Percentiles rank a stretch among this genome's conserved stretches.
Conservation (phyloP, 1,140 invertebrate genomes). For the Lerema accius region DNA sequence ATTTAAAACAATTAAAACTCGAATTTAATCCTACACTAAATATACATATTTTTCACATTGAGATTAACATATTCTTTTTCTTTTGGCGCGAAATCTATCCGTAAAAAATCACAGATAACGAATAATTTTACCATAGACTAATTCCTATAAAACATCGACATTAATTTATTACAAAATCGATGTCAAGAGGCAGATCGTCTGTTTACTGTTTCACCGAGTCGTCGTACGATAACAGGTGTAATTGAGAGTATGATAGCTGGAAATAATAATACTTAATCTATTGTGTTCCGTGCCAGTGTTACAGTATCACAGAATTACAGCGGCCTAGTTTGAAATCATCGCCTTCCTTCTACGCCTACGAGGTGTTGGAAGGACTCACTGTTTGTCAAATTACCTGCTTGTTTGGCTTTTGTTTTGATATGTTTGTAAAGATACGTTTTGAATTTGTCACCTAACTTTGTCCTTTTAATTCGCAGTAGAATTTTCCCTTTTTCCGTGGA, state of each 20-base stretch:
- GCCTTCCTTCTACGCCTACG: slow-evolving; percentile 26
- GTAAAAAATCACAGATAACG: no score
- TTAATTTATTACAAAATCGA: slow-evolving; percentile 11
- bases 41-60: no score
- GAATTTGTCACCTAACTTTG: no score
- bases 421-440: no score
- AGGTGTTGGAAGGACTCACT: slow-evolving; percentile 6
- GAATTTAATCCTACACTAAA: no score
- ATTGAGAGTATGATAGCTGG: slow-evolving; percentile 57
- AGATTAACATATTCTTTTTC: no score
- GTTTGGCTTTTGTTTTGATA: slow-evolving; percentile 20
- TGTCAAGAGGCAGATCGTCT: slow-evolving; percentile 5
- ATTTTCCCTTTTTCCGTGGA: no score
- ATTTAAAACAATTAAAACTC: no score
- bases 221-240: slow-evolving; percentile 55
- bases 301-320: slow-evolving; percentile 36
- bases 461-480: no score
- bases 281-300: slow-evolving; percentile 36
- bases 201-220: slow-evolving; percentile 35
- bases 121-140: no score
- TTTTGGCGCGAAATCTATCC: no score
- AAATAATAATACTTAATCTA: slow-evolving; percentile 47
- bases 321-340: slow-evolving; percentile 44
- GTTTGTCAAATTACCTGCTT: no score
- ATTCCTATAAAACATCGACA: neutral